Conservation (phyloP, 1,140 invertebrate species). For the Batillaria attramentaria region DNA sequence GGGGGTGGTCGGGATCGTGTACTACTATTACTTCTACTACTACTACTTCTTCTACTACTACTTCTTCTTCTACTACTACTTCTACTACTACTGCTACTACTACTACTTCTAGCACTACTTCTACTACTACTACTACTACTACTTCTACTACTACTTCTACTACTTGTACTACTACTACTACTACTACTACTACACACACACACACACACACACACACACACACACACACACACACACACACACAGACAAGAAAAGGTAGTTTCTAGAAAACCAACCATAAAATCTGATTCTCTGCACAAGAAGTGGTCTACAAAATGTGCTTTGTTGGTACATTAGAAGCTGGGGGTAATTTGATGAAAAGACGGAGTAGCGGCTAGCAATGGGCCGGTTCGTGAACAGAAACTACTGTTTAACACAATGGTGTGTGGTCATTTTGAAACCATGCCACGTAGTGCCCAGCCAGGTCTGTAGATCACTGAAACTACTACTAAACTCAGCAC, state of each 20-base stretch:
- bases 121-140: conserved; percentile 8
- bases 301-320: background rate
- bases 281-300: background rate
- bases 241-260: background rate
- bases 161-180: conserved; percentile 2
- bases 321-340: background rate
- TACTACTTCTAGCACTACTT: background rate
- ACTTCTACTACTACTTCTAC: conserved; percentile 1
- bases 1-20: too few species aligned
- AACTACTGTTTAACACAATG: background rate
- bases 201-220: background rate
- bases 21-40: conserved; percentile 5
- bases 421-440: background rate
- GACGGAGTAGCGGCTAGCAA: background rate
- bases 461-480: background rate
- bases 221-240: background rate
- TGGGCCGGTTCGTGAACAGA: background rate
- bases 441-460: background rate
- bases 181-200: too few species aligned
- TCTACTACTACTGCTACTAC: conserved; percentile 5
- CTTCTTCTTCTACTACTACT: background rate
- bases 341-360: background rate
- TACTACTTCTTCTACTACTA: conserved; percentile 1
- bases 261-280: background rate
- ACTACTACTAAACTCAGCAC: background rate